Evolutionary conservation across 2,888 invertebrate genomes (phyloP).

Genomic region (Acleris literana): DNA sequence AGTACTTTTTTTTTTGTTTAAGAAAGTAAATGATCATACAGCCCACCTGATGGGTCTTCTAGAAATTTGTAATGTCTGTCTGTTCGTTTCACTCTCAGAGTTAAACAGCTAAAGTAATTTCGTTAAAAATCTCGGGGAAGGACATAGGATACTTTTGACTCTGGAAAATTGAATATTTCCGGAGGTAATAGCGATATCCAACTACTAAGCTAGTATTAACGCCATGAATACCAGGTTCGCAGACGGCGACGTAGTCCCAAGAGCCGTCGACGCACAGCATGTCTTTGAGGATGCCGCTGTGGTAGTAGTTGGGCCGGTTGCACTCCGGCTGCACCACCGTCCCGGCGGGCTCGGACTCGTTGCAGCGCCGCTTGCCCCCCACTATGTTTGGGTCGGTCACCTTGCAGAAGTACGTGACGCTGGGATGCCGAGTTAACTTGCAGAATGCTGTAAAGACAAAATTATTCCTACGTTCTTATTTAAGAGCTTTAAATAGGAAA

Average conservation of each 20-base stretch:
- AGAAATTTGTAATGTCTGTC: too few relatives aligned
- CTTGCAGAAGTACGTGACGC: neutral
- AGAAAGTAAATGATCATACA: too few relatives aligned
- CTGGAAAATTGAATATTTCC: neutral
- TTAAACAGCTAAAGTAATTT: too few relatives aligned
- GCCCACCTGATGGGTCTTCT: too few relatives aligned
- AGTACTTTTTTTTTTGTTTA: too few relatives aligned
- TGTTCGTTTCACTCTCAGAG: too few relatives aligned
- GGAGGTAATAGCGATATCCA: neutral
- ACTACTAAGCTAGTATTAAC: neutral
- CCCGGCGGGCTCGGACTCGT: conserved; percentile 1
- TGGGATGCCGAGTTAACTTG: neutral
- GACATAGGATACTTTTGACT: neutral
- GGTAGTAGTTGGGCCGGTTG: conserved; percentile 5
- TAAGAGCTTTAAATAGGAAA: too few relatives aligned
- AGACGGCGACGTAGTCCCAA: conserved; percentile 2
- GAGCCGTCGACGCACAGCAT: conserved; percentile 1
- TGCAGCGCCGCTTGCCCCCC: neutral
- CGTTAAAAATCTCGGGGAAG: too few relatives aligned
- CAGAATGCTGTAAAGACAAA: neutral
- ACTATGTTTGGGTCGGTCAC: neutral
- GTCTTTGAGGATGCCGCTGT: neutral
- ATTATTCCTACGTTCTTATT: too few relatives aligned
- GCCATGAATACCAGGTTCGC: neutral
- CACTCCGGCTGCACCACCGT: conserved; percentile 3